Evolutionary conservation across 2,888 invertebrate species (phyloP).

Genomic region (Seira sanloemensis): DNA sequence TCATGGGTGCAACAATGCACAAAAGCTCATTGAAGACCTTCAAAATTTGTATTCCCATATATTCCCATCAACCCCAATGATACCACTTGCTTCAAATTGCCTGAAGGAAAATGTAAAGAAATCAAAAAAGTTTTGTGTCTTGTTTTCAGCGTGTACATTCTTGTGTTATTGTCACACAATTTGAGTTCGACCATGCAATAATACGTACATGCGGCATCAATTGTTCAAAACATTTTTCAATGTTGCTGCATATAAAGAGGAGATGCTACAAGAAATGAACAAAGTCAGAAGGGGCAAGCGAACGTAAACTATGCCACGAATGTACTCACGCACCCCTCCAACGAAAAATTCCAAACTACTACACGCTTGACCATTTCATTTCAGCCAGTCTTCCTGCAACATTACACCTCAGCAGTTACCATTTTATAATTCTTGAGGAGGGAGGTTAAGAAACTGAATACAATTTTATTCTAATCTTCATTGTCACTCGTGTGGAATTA

Average conservation of each 20-base stretch:
- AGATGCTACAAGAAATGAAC: no score
- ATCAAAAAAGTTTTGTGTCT: no score
- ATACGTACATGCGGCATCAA: no score
- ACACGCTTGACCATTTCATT: no score
- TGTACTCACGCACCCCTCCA: conserved; percentile 41
- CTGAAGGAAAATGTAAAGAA: neutral
- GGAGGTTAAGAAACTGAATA: no score
- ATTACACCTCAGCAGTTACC: neutral
- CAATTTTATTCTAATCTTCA: no score
- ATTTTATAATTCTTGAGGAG: neutral
- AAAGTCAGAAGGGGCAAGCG: neutral
- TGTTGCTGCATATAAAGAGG: neutral
- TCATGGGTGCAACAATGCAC: neutral
- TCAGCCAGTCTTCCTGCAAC: conserved; percentile 16
- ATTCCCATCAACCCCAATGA: neutral
- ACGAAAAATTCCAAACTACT: no score
- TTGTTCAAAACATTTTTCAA: no score
- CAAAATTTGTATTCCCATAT: neutral
- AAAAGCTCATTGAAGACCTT: neutral
- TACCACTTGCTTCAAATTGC: neutral
- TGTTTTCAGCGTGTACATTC: no score
- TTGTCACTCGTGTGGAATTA: neutral
- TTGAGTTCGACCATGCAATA: neutral
- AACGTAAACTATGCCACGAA: conserved; percentile 49
- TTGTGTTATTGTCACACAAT: neutral